These are phyloP conservation scores for Therioaphis trifolii DNA, from an alignment of 2,888 invertebrate genomes.

Conservation along the genomic window DNA sequence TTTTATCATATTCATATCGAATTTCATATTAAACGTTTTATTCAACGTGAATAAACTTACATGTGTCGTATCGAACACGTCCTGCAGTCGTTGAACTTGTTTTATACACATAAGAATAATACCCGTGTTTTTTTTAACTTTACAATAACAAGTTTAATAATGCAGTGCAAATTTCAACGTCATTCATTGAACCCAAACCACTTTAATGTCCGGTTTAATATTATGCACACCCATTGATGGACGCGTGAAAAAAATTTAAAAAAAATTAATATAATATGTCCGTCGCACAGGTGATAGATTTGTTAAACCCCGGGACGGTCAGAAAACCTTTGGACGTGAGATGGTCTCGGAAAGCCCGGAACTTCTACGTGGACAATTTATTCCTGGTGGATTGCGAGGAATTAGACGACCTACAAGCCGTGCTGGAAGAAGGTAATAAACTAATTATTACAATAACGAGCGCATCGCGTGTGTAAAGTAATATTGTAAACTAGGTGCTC, in stretches of 20 bases:
- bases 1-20: background rate
- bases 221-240: no score
- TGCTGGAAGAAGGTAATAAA: slow-evolving; percentile 87
- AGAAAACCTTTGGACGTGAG: slow-evolving; percentile 87
- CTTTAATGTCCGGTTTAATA: no score
- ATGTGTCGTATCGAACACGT: background rate
- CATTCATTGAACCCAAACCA: background rate
- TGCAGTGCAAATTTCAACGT: background rate
- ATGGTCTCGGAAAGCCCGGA: slow-evolving; percentile 92
- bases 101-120: background rate
- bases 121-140: background rate
- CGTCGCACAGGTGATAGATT: slow-evolving; percentile 83
- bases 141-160: background rate
- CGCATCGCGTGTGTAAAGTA: slow-evolving; percentile 12
- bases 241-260: background rate
- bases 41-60: background rate
- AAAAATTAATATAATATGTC: background rate
- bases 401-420: slow-evolving; percentile 90
- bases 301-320: slow-evolving; percentile 86
- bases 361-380: slow-evolving; percentile 96
- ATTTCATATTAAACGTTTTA: background rate
- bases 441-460: background rate
- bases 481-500: background rate
- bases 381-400: slow-evolving; percentile 95
- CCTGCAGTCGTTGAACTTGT: slow-evolving; percentile 37